Conservation (phyloP, 2,888 invertebrate species). For the Caenorhabditis sp. region DNA sequence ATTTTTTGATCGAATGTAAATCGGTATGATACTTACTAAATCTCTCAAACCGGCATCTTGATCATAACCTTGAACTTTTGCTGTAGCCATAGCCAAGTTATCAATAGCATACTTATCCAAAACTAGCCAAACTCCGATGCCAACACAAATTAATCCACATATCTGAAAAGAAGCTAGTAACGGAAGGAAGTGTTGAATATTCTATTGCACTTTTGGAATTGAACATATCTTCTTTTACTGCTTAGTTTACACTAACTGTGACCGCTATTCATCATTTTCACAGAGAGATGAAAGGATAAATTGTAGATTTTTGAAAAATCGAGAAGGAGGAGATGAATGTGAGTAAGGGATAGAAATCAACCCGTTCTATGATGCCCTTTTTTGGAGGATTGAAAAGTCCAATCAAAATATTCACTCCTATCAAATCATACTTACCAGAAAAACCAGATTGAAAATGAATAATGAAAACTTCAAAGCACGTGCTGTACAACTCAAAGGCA, state of each 20-base stretch:
- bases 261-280: background rate
- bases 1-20: background rate
- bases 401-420: no score
- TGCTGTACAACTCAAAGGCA: slow-evolving; percentile 70
- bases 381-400: no score
- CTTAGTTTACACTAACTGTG: background rate
- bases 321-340: no score
- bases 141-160: slow-evolving; percentile 69
- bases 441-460: slow-evolving; percentile 70
- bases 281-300: background rate
- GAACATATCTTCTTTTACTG: slow-evolving; percentile 7
- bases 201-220: slow-evolving; percentile 9
- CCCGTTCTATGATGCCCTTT: no score
- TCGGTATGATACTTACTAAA: slow-evolving; percentile 43
- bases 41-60: slow-evolving; percentile 67
- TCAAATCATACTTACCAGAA: slow-evolving; percentile 60
- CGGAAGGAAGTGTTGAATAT: slow-evolving; percentile 1
- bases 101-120: slow-evolving; percentile 69
- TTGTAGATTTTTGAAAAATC: no score
- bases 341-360: no score
- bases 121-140: slow-evolving; percentile 68
- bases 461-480: slow-evolving; percentile 69
- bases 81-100: slow-evolving; percentile 64
- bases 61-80: slow-evolving; percentile 65
- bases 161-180: slow-evolving; percentile 47